phyloP scores from a whole-genome alignment of 2,888 invertebrate species.

The Watsonalla binaria region DNA sequence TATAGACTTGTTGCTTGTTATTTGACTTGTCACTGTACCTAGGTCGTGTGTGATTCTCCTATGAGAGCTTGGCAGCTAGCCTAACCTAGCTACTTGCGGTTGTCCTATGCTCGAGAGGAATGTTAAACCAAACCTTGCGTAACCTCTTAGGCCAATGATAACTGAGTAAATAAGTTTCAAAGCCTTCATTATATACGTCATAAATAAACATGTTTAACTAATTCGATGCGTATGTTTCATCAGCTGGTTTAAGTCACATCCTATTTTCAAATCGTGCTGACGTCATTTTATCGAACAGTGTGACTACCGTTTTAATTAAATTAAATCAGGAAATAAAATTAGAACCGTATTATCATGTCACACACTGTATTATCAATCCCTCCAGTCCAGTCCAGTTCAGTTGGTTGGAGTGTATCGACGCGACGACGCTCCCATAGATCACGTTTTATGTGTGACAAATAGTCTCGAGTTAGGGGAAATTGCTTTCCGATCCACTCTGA shows the following conservation, averaged over 20 bases:
- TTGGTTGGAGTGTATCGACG: constrained; percentile 43
- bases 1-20: constrained; percentile 47
- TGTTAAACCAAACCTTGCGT: too few relatives aligned
- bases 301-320: too few relatives aligned
- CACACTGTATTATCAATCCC: constrained; percentile 26
- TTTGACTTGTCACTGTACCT: constrained; percentile 22
- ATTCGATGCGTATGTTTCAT: too few relatives aligned
- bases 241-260: too few relatives aligned
- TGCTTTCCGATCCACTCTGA: constrained; percentile 74
- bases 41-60: constrained; percentile 9
- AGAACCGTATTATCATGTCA: constrained; percentile 25
- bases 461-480: constrained; percentile 72
- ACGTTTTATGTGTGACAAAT: constrained; percentile 76
- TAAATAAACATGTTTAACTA: too few relatives aligned
- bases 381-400: constrained; percentile 28
- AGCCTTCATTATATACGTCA: too few relatives aligned
- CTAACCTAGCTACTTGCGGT: not conserved
- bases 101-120: not conserved
- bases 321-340: too few relatives aligned
- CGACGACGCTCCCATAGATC: constrained; percentile 57
- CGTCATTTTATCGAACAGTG: too few relatives aligned
- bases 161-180: too few relatives aligned
- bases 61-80: not conserved
- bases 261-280: too few relatives aligned
- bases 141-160: too few relatives aligned